Evolutionary conservation across 2,113 vertebrate genomes (phyloP).

Genomic region (Pantherophis guttatus): DNA sequence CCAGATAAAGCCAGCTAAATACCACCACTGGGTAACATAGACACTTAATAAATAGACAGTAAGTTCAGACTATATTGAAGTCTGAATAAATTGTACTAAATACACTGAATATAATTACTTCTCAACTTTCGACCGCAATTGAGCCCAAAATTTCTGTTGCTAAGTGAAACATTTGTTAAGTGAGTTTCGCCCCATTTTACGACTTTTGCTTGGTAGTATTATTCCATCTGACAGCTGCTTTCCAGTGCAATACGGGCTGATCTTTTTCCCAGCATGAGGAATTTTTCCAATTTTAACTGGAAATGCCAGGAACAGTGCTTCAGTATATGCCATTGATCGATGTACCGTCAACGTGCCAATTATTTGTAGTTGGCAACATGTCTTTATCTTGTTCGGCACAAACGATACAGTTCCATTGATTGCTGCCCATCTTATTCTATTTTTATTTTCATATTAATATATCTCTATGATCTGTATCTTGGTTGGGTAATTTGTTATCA

Average conservation of each 20-base stretch:
- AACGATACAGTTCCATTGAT: neutral
- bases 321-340: neutral
- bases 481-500: neutral
- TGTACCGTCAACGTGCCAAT: neutral
- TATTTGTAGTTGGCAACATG: neutral
- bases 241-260: neutral
- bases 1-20: too few species aligned
- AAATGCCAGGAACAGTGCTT: neutral
- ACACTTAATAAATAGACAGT: too few species aligned
- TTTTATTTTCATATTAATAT: neutral
- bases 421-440: neutral
- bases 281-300: neutral
- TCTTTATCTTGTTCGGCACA: neutral
- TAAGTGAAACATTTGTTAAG: too few species aligned
- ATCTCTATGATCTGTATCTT: neutral
- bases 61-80: too few species aligned
- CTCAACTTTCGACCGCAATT: too few species aligned
- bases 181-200: too few species aligned
- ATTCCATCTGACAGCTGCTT: neutral
- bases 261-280: neutral
- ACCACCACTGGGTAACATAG: too few species aligned
- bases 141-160: too few species aligned
- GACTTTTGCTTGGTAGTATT: too few species aligned
- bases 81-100: too few species aligned
- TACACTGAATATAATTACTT: too few species aligned